These are phyloP conservation scores for Phataginus tricuspis DNA, from an alignment of 2,797 vertebrate species.

Conservation along the genomic window DNA sequence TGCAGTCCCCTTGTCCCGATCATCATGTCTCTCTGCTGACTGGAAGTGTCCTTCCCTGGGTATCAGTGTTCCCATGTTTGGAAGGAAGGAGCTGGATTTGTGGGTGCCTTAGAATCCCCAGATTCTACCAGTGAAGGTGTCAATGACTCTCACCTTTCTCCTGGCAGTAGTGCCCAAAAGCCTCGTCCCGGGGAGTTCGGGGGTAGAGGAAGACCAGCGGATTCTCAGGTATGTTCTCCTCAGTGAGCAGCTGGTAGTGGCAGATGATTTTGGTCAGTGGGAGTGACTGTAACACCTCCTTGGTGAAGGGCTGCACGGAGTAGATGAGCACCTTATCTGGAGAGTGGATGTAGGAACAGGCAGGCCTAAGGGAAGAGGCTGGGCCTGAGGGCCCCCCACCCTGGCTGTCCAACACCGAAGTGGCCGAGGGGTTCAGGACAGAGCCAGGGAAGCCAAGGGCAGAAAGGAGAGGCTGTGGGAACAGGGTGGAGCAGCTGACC, in stretches of 20 bases:
- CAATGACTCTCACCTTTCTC: slow-evolving; percentile 74
- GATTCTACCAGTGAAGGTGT: neutral
- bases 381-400: neutral
- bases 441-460: neutral
- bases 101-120: neutral
- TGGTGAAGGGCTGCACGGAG: slow-evolving; percentile 93
- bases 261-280: slow-evolving; percentile 94
- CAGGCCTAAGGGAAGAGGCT: neutral
- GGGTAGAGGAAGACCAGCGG: slow-evolving; percentile 94
- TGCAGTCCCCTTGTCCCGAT: neutral
- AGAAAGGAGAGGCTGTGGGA: neutral
- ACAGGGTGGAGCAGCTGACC: slow-evolving; percentile 81
- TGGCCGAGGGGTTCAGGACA: neutral
- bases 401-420: neutral
- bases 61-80: neutral
- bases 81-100: neutral
- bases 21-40: neutral
- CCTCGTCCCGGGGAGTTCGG: slow-evolving; percentile 89
- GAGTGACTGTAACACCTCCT: slow-evolving; percentile 89
- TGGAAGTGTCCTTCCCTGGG: neutral
- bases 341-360: neutral
- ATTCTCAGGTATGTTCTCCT: slow-evolving; percentile 91
- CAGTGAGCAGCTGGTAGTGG: slow-evolving; percentile 91
- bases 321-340: slow-evolving; percentile 87
- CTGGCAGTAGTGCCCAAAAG: slow-evolving; percentile 92